Evolutionary conservation across 2,888 invertebrate species (phyloP), one percentile per base, ranked within the genome.

Genomic region (Luperina testacea): DNA sequence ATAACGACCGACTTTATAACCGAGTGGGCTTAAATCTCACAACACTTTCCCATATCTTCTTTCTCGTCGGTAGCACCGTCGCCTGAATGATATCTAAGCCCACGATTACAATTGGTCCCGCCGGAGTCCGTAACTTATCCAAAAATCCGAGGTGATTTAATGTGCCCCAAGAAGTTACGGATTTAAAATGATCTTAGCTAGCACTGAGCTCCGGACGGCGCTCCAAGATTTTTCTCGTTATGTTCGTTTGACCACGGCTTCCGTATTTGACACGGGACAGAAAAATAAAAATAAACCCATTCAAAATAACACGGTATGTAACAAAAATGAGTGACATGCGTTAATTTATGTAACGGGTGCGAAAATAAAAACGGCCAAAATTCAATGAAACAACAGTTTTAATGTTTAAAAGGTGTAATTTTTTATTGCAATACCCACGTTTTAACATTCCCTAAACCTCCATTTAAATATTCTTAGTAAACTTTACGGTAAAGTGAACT

Each of bases 111-210:
- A 92, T 93, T 92, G 92, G 88, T 91, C 93, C 90, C 92, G 74
- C 78, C 79, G 90, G 92, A 90, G 89, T 89, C 91, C 69, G 91
- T 92, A 94, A 93, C 90, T 92, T 94, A 92, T 92, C 91, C 90
- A 92, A 93, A 94, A 94, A 94, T 93, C 92, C 93, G 85, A 90
- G 87, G 91, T 93, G 93, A 94, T 94, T 94, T 94, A 94, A 93
- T 91, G 90, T 90, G 86, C 87, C 68, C 86, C 87, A 90, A 90
- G 88, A 90, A 92, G 88, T 88, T 86, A 86, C 77, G 84, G 88
- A 89, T 88, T 92, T 92, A 90, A 91, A 92, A 89, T 85, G 90
- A 91, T 91, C 89, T 87, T 80, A 72, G 85, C 85, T 78, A 86
- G 81, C 79, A 84, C 84, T 88, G 82, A 83, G 85, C 75, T 77